A percentile compares a stretch with the other conserved stretches of the same genome.
Conservation (phyloP, 2,888 invertebrate genomes). For the Nomada fabriciana region DNA sequence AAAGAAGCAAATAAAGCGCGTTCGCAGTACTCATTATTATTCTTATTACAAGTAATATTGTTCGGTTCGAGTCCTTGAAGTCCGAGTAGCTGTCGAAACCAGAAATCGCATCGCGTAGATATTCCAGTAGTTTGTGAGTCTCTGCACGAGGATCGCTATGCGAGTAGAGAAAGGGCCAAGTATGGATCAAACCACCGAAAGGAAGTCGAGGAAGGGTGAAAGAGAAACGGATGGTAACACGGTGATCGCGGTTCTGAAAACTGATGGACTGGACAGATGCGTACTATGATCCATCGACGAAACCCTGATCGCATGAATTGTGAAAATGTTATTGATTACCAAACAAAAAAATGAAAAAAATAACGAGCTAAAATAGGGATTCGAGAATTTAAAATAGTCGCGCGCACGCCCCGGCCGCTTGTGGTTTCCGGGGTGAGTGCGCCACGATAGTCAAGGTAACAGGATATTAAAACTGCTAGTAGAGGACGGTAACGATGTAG, state of each 20-base stretch:
- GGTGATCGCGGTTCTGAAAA: conserved; percentile 27
- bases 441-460: conserved; percentile 63
- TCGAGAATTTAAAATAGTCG: conserved; percentile 50
- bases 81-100: conserved; percentile 68
- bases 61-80: conserved; percentile 77
- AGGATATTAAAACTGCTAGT: conserved; percentile 55
- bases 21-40: conserved; percentile 76
- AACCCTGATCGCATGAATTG: conserved; percentile 55
- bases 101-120: conserved; percentile 76
- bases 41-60: conserved; percentile 75
- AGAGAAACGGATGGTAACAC: conserved; percentile 16
- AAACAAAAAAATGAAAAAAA: conserved; percentile 47
- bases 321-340: conserved; percentile 71
- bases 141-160: conserved; percentile 72
- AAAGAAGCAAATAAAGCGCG: conserved; percentile 68
- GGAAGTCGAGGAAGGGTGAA: background rate
- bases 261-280: conserved; percentile 20
- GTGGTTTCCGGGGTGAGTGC: conserved; percentile 32
- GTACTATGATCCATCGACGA: conserved; percentile 23
- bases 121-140: conserved; percentile 73
- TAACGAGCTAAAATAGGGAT: conserved; percentile 53
- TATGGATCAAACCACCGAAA: conserved; percentile 37
- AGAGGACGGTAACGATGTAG: conserved; percentile 54
- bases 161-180: conserved; percentile 56
- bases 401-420: conserved; percentile 25